Conservation (phyloP, 2,888 invertebrate genomes). For the Xanthia icteritia region DNA sequence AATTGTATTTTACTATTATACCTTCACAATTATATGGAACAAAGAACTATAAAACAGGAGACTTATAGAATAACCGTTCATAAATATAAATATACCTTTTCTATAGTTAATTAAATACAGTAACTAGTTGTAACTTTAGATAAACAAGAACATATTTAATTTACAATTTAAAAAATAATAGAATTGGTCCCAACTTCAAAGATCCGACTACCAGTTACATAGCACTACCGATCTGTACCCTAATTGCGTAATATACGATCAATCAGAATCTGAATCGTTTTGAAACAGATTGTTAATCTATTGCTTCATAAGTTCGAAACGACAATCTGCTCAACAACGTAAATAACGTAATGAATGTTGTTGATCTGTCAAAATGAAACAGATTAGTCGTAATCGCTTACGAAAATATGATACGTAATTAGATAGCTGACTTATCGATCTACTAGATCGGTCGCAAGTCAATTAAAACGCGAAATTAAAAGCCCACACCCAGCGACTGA, state of each 20-base stretch:
- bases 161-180: background rate
- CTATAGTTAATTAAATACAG: background rate
- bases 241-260: too few relatives aligned
- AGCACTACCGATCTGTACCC: too few relatives aligned
- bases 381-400: too few relatives aligned
- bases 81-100: background rate
- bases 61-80: background rate
- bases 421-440: too few relatives aligned
- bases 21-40: constrained; percentile 5
- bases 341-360: too few relatives aligned
- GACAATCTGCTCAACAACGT: too few relatives aligned
- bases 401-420: too few relatives aligned
- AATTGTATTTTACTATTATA: constrained; percentile 16
- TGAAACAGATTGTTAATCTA: too few relatives aligned
- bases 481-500: background rate
- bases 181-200: background rate
- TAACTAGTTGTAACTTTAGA: background rate
- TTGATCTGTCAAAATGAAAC: too few relatives aligned
- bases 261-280: too few relatives aligned
- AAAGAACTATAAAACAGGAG: constrained; percentile 7
- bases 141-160: background rate
- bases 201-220: too few relatives aligned
- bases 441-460: background rate
- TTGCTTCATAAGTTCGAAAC: too few relatives aligned
- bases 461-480: background rate